phyloP scores from a whole-genome alignment of 2,113 vertebrate genomes.

The Stigmatopora argus region DNA sequence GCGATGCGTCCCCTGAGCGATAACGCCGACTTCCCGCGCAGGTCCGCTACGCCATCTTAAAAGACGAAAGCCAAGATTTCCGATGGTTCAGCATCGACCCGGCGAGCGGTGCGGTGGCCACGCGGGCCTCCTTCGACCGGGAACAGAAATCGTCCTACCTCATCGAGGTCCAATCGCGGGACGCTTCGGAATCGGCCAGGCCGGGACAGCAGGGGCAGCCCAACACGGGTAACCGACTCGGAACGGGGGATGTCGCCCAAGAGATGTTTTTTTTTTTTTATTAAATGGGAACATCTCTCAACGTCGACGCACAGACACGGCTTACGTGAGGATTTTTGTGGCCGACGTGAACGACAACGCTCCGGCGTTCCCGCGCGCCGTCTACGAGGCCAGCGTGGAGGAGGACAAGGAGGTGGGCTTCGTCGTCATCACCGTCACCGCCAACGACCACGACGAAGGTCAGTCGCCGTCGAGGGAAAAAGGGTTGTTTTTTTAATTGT shows the following conservation, averaged over 20 bases:
- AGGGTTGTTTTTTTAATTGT: too few species aligned
- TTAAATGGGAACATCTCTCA: too few species aligned
- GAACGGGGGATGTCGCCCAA: too few species aligned
- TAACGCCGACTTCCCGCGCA: slow-evolving; percentile 22
- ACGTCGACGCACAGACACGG: slow-evolving; percentile 67
- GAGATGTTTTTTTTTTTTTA: not conserved
- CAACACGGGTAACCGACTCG: slow-evolving; percentile 76
- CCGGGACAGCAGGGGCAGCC: slow-evolving; percentile 81
- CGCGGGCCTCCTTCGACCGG: slow-evolving; percentile 79
- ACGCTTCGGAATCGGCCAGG: slow-evolving; percentile 80
- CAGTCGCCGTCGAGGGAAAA: slow-evolving; percentile 20
- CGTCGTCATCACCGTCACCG: slow-evolving; percentile 80
- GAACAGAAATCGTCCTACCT: slow-evolving; percentile 85
- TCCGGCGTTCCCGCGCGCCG: slow-evolving; percentile 69
- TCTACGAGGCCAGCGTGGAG: slow-evolving; percentile 79
- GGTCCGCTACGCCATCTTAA: slow-evolving; percentile 81
- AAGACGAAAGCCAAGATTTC: slow-evolving; percentile 79
- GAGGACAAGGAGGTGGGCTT: slow-evolving; percentile 83
- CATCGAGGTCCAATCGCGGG: slow-evolving; percentile 80
- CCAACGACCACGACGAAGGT: slow-evolving; percentile 85
- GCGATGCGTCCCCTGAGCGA: too few species aligned
- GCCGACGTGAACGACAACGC: slow-evolving; percentile 85
- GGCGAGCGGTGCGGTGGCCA: slow-evolving; percentile 76
- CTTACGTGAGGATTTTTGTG: slow-evolving; percentile 81
- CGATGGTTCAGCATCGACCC: slow-evolving; percentile 75